phyloP scores from a whole-genome alignment of 2,888 invertebrate genomes.

The Halictus quadricinctus region DNA sequence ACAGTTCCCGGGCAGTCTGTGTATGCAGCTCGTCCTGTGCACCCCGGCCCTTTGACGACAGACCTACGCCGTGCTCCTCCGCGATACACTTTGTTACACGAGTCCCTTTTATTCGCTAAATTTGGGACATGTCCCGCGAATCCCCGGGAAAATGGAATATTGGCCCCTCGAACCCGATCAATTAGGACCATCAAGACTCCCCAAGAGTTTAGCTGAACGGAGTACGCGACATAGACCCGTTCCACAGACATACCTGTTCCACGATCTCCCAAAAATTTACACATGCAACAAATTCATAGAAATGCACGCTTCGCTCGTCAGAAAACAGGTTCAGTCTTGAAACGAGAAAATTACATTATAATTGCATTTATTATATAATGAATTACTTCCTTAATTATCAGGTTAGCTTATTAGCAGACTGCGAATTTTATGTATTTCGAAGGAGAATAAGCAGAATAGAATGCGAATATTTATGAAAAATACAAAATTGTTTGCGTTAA shows the following conservation, averaged over 20 bases:
- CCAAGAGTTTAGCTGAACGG: no score
- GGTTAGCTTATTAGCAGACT: background rate
- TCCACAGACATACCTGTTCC: background rate
- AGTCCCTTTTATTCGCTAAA: constrained; percentile 5
- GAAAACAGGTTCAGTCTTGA: background rate
- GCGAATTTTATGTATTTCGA: background rate
- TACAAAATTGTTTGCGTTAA: background rate
- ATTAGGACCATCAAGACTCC: background rate
- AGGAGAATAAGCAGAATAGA: background rate
- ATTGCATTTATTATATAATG: constrained; percentile 10
- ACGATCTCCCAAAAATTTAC: background rate
- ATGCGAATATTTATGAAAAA: background rate
- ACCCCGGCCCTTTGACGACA: constrained; percentile 28
- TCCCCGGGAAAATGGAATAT: background rate
- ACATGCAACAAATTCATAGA: background rate
- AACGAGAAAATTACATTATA: background rate
- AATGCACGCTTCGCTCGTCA: background rate
- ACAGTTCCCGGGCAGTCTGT: constrained; percentile 15
- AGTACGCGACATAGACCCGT: no score
- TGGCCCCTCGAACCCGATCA: background rate
- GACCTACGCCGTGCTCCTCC: background rate
- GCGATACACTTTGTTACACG: background rate
- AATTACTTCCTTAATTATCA: background rate
- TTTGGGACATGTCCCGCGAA: constrained; percentile 3
- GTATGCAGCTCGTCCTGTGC: background rate